phyloP scores from a whole-genome alignment of 2,113 vertebrate genomes.

The Terrapene triunguis region DNA sequence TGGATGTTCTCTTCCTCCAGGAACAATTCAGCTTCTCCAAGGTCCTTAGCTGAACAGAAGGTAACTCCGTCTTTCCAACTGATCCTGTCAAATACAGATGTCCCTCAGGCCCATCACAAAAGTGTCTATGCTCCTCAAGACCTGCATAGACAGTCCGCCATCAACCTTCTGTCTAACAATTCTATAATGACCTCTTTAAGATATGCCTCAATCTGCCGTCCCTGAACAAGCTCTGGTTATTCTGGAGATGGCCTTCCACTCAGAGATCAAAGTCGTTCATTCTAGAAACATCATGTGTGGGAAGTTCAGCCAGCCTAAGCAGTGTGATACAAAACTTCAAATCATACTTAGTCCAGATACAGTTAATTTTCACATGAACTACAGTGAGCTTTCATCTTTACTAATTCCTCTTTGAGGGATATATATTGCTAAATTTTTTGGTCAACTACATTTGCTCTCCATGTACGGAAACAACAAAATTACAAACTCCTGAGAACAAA shows the following conservation, averaged over 20 bases:
- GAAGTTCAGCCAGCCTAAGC: background rate
- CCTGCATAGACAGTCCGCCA: too few relatives aligned
- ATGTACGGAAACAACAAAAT: rapidly evolving
- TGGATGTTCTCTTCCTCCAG: background rate
- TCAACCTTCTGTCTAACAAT: too few relatives aligned
- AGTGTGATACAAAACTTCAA: rapidly evolving
- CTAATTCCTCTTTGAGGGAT: background rate
- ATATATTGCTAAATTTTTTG: background rate
- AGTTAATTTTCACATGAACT: background rate
- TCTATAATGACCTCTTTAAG: too few relatives aligned
- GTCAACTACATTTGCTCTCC: background rate
- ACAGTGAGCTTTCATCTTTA: background rate
- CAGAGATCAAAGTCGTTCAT: background rate
- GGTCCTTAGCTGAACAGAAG: background rate
- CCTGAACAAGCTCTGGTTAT: background rate
- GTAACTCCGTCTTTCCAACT: rapidly evolving
- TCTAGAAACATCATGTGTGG: background rate
- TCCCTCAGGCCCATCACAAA: background rate
- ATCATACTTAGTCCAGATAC: background rate
- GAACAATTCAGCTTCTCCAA: background rate
- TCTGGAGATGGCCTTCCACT: background rate
- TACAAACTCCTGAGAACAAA: constrained; percentile 3
- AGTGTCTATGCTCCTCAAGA: too few relatives aligned
- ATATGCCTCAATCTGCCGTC: background rate
- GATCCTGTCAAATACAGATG: background rate